Percentiles rank a stretch among this genome's conserved stretches.
These are phyloP conservation scores for Drosophila arawakana DNA, from an alignment of 1,140 invertebrate genomes.

Conservation along the genomic window DNA sequence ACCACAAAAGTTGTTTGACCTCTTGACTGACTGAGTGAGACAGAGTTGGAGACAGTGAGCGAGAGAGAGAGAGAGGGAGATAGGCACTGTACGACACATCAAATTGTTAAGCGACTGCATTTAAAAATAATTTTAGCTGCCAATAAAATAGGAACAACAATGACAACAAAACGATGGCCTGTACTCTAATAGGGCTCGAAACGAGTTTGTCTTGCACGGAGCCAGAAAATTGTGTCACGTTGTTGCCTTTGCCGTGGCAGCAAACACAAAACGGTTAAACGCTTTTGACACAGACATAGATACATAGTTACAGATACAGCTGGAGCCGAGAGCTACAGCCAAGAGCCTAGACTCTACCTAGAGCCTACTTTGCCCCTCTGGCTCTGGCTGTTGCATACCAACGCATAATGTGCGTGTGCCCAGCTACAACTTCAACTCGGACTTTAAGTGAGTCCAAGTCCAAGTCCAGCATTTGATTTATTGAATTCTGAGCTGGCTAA, in stretches of 20 bases:
- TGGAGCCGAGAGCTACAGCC: not conserved
- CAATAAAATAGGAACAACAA: slow-evolving; percentile 65
- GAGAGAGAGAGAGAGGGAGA: slow-evolving; percentile 37
- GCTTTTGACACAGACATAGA: slow-evolving; percentile 45
- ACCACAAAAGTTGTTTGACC: slow-evolving; percentile 73
- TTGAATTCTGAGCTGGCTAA: slow-evolving; percentile 61
- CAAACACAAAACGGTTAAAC: slow-evolving; percentile 56
- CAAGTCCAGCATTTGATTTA: slow-evolving; percentile 65
- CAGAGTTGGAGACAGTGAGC: slow-evolving; percentile 51
- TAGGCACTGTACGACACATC: slow-evolving; percentile 60
- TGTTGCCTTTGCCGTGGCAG: slow-evolving; percentile 39
- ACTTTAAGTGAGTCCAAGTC: not conserved
- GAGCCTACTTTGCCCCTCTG: slow-evolving; percentile 10
- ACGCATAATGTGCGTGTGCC: slow-evolving; percentile 79
- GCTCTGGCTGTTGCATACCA: slow-evolving; percentile 53
- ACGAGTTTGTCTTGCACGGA: slow-evolving; percentile 71
- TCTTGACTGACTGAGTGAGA: slow-evolving; percentile 65
- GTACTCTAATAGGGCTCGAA: slow-evolving; percentile 64
- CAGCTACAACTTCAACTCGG: slow-evolving; percentile 4
- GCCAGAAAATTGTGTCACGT: slow-evolving; percentile 79
- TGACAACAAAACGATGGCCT: slow-evolving; percentile 42
- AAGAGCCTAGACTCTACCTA: slow-evolving; percentile 11
- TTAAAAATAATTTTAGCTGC: slow-evolving; percentile 82
- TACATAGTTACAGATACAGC: slow-evolving; percentile 12
- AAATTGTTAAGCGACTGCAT: slow-evolving; percentile 81